phyloP scores from a whole-genome alignment of 2,888 invertebrate species.

The Lepidonotus clava region DNA sequence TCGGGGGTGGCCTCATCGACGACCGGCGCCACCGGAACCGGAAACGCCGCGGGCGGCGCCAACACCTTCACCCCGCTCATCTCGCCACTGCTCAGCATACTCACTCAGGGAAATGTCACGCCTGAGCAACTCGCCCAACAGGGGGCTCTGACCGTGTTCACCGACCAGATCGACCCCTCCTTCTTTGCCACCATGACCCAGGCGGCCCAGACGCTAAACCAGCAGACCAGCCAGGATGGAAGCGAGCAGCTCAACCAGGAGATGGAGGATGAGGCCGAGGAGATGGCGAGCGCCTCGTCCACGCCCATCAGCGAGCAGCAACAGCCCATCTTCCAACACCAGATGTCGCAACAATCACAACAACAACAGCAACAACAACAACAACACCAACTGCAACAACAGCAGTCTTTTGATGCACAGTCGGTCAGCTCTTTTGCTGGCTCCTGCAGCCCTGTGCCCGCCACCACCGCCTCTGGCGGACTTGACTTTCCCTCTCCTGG shows the following conservation, averaged over 20 bases:
- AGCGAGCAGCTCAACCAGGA: not conserved
- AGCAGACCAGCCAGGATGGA: conserved; percentile 20
- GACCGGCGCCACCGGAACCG: conserved; percentile 64
- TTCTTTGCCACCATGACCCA: not conserved
- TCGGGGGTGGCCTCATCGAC: conserved; percentile 78
- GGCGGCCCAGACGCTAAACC: not conserved
- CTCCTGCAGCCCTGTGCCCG: conserved; percentile 27
- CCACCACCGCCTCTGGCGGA: not conserved
- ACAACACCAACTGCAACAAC: not conserved
- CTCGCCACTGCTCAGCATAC: conserved; percentile 74
- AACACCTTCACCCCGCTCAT: conserved; percentile 67
- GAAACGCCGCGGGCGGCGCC: not conserved
- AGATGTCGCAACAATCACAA: too few species aligned
- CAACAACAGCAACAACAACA: not conserved
- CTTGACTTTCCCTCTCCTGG: conserved; percentile 42
- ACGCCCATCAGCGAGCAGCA: conserved; percentile 9
- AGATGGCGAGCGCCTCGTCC: not conserved
- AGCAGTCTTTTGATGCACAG: conserved; percentile 38
- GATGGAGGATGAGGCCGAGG: not conserved
- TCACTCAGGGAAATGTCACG: conserved; percentile 68
- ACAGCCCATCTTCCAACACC: not conserved
- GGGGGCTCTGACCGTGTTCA: conserved; percentile 56
- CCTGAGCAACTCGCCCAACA: conserved; percentile 61
- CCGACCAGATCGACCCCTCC: conserved; percentile 52
- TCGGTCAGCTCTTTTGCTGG: conserved; percentile 36